Conservation (phyloP, 2,888 invertebrate species). For the Xylocampa areola region DNA sequence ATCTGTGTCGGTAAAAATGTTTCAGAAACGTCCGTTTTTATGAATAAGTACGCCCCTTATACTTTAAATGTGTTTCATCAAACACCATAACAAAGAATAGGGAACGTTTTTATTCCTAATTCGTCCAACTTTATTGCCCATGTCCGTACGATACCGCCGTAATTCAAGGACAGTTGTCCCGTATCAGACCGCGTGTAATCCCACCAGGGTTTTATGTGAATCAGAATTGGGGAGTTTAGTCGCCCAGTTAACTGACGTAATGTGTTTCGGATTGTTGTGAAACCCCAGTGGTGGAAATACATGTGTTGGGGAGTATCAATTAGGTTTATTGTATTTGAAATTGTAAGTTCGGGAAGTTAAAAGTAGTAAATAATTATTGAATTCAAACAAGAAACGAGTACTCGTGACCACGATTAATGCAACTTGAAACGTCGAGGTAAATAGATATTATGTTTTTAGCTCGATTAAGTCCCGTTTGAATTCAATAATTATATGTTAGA, state of each 20-base stretch:
- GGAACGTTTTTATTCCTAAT: conserved; percentile 44
- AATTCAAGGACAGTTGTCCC: conserved; percentile 59
- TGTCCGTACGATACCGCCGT: conserved; percentile 45
- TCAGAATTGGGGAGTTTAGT: conserved; percentile 58
- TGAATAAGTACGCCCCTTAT: too few species aligned
- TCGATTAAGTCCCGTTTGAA: too few species aligned
- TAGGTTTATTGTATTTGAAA: conserved; percentile 24
- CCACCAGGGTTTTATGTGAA: conserved; percentile 59
- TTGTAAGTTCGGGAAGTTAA: conserved; percentile 22
- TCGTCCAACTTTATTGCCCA: conserved; percentile 36
- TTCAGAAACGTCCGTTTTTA: too few species aligned
- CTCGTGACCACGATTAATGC: too few species aligned
- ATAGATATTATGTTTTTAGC: too few species aligned
- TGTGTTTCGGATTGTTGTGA: conserved; percentile 48
- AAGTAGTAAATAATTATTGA: conserved; percentile 6
- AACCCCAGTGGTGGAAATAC: conserved; percentile 30
- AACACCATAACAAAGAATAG: background rate
- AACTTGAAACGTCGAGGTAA: too few species aligned
- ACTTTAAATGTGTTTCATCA: too few species aligned
- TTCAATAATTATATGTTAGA: too few species aligned
- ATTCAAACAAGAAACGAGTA: too few species aligned
- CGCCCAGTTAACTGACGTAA: conserved; percentile 59
- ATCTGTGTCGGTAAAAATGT: too few species aligned
- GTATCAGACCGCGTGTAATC: conserved; percentile 63
- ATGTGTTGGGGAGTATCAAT: conserved; percentile 37